Base-by-base conservation (phyloP, 2,113 vertebrate genomes). In the Phalacrocorax aristotelis region DNA sequence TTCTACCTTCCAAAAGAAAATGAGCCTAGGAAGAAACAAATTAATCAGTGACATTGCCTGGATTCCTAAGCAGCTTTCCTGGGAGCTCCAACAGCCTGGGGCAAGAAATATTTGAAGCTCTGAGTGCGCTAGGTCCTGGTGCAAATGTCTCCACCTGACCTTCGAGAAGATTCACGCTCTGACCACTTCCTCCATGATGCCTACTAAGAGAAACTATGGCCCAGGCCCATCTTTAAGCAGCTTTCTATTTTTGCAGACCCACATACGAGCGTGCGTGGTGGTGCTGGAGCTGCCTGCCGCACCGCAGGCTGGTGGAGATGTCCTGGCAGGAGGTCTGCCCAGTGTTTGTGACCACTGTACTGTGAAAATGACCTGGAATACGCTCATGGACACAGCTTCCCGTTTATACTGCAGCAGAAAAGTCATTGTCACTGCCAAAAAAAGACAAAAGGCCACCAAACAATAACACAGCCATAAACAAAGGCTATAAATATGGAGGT, bases 341-440 rank as follows among this genome's bases (percentile, higher is more conserved):
- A 65, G 60, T 87, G 84, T 80, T 80, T 61, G 2, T 90, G 90
- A 83, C 64, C 92, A 86, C 65, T 9, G 57, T 81, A 23, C 87
- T 92, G 79, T 95, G 87, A 95, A 62, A 84, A 75, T 87, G 84
- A 92, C 92, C 96, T 57, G 87, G 64, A 90, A 65, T 57, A 42
- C 7, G 21, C 58, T 27, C 76, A 15, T 32, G 79, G 87, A 34
- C 70, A 10, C 0, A 5, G 65, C 65, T 81, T 84, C 79, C 76
- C 42, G 0, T 64, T 93, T 87, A 46, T 49, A 46, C 65, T 77
- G 38, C 3, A 58, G 81, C 48, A 94, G 64, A 64, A 95, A 90
- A 76, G 51, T 48, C 66, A 58, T 15, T 38, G n/a, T 57, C 85
- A 21, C 74, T 94, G 85, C 89, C 95, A 93, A 60, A 80, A 80